Conservation (phyloP, 1,140 invertebrate genomes). For the Pemphigus obesinymphae region DNA sequence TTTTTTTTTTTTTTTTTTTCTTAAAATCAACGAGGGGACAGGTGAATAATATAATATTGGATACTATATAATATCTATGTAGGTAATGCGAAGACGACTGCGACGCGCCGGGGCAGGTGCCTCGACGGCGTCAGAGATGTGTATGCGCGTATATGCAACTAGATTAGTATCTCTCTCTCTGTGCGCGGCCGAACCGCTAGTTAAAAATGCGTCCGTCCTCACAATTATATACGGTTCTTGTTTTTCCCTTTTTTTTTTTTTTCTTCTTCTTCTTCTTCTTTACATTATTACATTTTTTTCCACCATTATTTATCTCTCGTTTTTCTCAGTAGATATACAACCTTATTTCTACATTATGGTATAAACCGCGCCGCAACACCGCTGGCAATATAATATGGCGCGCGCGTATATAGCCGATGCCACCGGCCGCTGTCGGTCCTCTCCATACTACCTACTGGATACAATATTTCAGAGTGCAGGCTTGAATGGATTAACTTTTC, state of each 20-base stretch:
- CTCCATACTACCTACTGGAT: background rate
- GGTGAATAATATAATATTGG: background rate
- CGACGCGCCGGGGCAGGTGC: slow-evolving; percentile 11
- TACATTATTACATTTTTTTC: background rate
- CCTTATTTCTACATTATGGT: background rate
- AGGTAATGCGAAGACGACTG: background rate
- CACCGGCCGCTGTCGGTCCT: background rate
- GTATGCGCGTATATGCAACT: background rate
- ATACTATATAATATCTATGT: background rate
- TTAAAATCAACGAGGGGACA: slow-evolving; percentile 1
- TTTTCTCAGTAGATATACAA: background rate
- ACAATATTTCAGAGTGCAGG: background rate
- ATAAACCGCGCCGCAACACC: background rate
- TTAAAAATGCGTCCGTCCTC: slow-evolving; percentile 17
- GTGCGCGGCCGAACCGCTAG: background rate
- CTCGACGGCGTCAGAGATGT: background rate
- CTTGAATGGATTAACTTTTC: slow-evolving; percentile 8
- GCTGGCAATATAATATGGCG: background rate
- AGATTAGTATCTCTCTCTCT: slow-evolving; percentile 33
- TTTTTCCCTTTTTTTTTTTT: background rate
- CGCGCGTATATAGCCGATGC: background rate
- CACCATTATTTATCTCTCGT: slow-evolving; percentile 9
- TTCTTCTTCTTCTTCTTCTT: background rate
- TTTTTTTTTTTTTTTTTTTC: background rate
- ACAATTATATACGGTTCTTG: slow-evolving; percentile 1